Percentiles rank a stretch among this genome's conserved stretches.
These are phyloP conservation scores for Drosophila pullipes DNA, from an alignment of 2,888 invertebrate genomes.

Conservation along the genomic window DNA sequence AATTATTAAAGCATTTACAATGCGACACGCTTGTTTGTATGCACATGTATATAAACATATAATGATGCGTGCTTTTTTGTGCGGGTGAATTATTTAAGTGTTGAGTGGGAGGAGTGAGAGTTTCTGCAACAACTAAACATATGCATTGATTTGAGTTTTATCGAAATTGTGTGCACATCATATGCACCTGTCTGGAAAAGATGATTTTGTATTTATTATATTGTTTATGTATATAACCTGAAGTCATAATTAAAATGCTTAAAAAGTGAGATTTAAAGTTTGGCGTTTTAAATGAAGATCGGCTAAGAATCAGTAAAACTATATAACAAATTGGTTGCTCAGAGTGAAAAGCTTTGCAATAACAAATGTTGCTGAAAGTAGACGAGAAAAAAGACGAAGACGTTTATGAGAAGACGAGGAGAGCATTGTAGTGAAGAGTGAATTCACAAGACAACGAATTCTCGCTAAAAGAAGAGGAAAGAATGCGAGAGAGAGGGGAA, in stretches of 20 bases:
- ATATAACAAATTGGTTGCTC: no score
- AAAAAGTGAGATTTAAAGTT: neutral
- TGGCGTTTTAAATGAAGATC: neutral
- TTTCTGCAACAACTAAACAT: neutral
- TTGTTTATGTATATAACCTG: neutral
- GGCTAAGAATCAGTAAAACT: neutral
- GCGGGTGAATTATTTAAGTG: neutral
- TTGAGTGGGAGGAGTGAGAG: neutral
- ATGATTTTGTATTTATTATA: neutral
- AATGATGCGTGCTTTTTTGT: neutral
- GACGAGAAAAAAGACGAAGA: neutral
- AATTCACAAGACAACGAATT: neutral
- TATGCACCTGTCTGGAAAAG: neutral
- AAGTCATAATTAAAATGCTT: neutral
- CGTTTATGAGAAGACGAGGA: neutral
- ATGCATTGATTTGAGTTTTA: neutral
- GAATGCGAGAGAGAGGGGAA: neutral
- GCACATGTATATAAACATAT: neutral
- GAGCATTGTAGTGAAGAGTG: neutral
- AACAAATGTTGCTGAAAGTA: neutral
- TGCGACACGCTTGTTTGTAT: neutral
- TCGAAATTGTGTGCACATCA: neutral
- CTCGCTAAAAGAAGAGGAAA: neutral
- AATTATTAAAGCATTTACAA: conserved; percentile 1
- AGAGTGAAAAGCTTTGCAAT: neutral